phyloP scores from a whole-genome alignment of 1,140 invertebrate species.

The Rhyzopertha dominica region DNA sequence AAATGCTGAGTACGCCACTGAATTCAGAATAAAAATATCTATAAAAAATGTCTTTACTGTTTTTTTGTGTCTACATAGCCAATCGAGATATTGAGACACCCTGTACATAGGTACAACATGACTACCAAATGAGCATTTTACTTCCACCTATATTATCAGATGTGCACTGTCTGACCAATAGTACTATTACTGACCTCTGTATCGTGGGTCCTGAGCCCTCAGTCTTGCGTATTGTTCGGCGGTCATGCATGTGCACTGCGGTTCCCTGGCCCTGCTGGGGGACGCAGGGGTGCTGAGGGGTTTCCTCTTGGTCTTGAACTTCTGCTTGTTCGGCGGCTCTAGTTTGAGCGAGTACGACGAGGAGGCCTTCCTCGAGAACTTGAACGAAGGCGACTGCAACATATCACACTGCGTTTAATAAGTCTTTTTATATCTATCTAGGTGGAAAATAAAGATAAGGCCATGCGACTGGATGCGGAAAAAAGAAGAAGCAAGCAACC shows the following conservation, averaged over 20 bases:
- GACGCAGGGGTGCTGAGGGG: slow-evolving; percentile 91
- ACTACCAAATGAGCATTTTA: too few species aligned
- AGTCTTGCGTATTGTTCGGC: slow-evolving; percentile 85
- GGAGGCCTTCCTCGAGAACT: slow-evolving; percentile 94
- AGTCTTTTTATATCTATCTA: slow-evolving; percentile 41
- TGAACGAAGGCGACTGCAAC: slow-evolving; percentile 93
- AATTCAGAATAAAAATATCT: too few species aligned
- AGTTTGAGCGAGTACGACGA: slow-evolving; percentile 93
- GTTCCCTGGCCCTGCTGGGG: slow-evolving; percentile 80
- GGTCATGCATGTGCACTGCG: slow-evolving; percentile 93
- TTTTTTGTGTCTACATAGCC: too few species aligned
- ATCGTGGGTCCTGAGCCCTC: slow-evolving; percentile 76
- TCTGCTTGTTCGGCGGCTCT: slow-evolving; percentile 81
- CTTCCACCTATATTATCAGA: too few species aligned
- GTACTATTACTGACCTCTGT: slow-evolving; percentile 57
- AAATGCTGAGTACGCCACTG: too few species aligned
- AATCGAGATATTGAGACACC: too few species aligned
- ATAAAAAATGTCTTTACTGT: too few species aligned
- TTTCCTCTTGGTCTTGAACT: slow-evolving; percentile 78
- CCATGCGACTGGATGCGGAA: too few species aligned
- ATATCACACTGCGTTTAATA: slow-evolving; percentile 53
- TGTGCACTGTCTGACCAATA: too few species aligned
- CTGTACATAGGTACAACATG: too few species aligned
- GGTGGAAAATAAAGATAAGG: too few species aligned
- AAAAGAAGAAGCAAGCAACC: too few species aligned